Percentiles rank a stretch among this genome's conserved stretches.
phyloP scores from a whole-genome alignment of 2,888 invertebrate species.

The Subacronicta megacephala region DNA sequence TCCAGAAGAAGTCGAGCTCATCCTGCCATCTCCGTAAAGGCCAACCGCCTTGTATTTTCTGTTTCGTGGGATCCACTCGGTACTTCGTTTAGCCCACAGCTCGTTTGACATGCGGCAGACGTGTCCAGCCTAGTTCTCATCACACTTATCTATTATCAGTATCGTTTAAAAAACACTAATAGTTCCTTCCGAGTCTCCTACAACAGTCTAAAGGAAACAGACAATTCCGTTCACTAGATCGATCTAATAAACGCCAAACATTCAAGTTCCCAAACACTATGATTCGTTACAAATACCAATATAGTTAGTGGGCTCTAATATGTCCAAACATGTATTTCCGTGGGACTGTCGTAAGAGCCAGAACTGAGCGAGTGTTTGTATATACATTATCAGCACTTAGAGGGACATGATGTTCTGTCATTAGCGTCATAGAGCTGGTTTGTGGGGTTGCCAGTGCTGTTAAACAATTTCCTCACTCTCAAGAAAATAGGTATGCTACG shows the following conservation, averaged over 20 bases:
- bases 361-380: constrained; percentile 66
- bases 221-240: constrained; percentile 10
- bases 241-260: constrained; percentile 50
- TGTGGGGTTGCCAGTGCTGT: constrained; percentile 39
- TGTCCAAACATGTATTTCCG: constrained; percentile 75
- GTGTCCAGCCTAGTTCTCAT: too few species aligned
- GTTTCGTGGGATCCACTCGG: too few species aligned
- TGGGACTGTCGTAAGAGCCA: constrained; percentile 72
- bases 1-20: too few species aligned
- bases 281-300: constrained; percentile 63
- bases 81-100: too few species aligned
- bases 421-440: constrained; percentile 58
- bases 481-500: too few species aligned
- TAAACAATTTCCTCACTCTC: neutral
- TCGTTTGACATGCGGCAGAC: too few species aligned
- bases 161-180: neutral
- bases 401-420: constrained; percentile 71
- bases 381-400: constrained; percentile 73
- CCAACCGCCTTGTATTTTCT: too few species aligned
- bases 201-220: neutral
- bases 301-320: constrained; percentile 65
- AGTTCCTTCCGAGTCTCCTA: neutral
- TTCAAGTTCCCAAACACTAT: constrained; percentile 44
- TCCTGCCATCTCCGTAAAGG: too few species aligned
- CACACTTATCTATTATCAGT: too few species aligned